phyloP scores from a whole-genome alignment of 2,113 vertebrate species.

The Erythrocercus mccallii region DNA sequence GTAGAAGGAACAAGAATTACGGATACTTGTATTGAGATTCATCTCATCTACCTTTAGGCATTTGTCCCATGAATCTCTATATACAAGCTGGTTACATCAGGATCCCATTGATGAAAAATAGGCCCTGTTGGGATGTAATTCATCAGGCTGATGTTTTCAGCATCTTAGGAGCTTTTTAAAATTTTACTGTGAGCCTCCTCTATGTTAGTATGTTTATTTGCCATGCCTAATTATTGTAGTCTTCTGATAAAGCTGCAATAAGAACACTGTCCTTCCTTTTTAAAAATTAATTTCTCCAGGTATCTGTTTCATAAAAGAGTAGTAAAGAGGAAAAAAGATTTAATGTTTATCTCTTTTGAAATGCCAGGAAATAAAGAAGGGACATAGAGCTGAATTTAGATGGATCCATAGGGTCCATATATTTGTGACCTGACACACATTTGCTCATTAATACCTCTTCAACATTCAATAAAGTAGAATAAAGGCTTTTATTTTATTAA shows the following conservation, averaged over 20 bases:
- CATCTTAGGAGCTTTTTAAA: neutral
- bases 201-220: neutral
- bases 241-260: neutral
- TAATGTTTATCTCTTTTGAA: neutral
- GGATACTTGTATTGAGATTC: neutral
- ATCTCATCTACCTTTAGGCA: neutral
- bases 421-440: neutral
- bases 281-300: constrained; percentile 18
- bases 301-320: neutral
- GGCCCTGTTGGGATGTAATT: neutral
- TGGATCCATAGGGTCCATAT: neutral
- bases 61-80: neutral
- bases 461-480: constrained; percentile 60
- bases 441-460: constrained; percentile 28
- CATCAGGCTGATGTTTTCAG: neutral
- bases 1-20: neutral
- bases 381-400: neutral
- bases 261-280: neutral
- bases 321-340: neutral
- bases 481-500: constrained; percentile 62
- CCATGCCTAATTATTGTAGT: neutral
- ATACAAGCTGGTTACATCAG: neutral
- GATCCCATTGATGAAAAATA: neutral
- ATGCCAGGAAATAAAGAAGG: neutral
- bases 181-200: neutral